Percentiles rank a stretch among this genome's conserved stretches.
These are phyloP conservation scores for Tretioscincus oriximinensis DNA, from an alignment of 2,113 vertebrate genomes.

Conservation along the genomic window DNA sequence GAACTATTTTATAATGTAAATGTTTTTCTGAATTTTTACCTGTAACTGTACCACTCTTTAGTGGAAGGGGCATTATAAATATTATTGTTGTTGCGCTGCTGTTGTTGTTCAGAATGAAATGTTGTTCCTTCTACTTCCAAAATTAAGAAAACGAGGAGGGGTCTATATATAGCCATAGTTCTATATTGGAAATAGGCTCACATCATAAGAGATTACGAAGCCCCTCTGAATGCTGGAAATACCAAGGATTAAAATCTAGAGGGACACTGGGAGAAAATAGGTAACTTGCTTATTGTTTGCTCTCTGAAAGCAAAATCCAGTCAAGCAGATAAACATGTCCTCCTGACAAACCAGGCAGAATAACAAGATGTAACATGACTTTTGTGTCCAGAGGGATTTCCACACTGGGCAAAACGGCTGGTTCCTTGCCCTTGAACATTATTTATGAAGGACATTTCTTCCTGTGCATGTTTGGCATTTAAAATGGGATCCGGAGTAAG, in stretches of 20 bases:
- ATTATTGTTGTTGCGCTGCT: no score
- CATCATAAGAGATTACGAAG: constrained; percentile 4
- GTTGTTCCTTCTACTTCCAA: not conserved
- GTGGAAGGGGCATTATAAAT: no score
- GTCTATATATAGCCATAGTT: not conserved
- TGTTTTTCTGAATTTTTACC: no score
- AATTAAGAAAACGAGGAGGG: not conserved
- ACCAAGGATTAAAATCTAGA: constrained; percentile 16
- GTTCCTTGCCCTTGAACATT: constrained; percentile 27
- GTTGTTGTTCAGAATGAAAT: not conserved
- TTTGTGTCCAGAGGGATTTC: not conserved
- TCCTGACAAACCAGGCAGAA: constrained; percentile 15
- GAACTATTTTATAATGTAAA: no score
- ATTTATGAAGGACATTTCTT: constrained; percentile 20
- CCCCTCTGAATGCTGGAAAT: not conserved
- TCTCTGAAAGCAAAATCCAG: constrained; percentile 8
- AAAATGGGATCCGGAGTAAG: not conserved
- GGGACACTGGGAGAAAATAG: not conserved
- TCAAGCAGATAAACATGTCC: constrained; percentile 24
- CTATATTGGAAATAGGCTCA: not conserved
- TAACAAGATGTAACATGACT: constrained; percentile 26
- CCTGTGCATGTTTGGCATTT: constrained; percentile 11
- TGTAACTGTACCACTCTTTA: no score
- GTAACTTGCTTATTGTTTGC: not conserved
- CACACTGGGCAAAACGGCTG: not conserved